Evolutionary conservation across 2,888 invertebrate genomes (phyloP), one percentile per base, ranked within the genome.

Genomic region (Heliconius hortense): DNA sequence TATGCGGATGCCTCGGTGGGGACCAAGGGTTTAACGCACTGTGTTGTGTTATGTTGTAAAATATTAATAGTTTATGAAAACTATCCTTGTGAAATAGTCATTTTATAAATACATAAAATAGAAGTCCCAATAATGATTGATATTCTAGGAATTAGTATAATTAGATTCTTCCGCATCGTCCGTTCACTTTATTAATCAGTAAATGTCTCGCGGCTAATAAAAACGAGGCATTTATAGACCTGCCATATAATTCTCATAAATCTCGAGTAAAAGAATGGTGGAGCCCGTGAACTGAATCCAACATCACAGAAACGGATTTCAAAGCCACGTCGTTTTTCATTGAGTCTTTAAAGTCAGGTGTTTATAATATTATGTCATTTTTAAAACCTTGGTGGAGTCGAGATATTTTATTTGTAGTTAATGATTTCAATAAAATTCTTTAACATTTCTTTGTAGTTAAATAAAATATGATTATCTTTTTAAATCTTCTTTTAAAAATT

Each of bases 171-270:
- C 92, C 90, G 90, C 90, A 85, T 92, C 88, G 66, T 86, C 86
- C 86, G 84, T 88, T 89, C 89, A 91, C 91, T 93, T 91, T 92
- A 92, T 92, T 90, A 91, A 93, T 91, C 91, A 90, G 88, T 91
- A 89, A 93, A 91, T 87, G 91, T 92, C 92, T 89, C 88, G 87
- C 88, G 86, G 88, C 88, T 87, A 88, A 90, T 93, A 93, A 92
- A 93, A 92, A 85, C 84, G 84, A 84, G 89, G 88, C 92, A 86
- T 92, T 93, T 92, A 93, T 93, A 91, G 91, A 90, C 89, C 86
- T 83, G 85, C 86, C 87, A 89, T 90, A 89, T 90, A 90, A 89
- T 90, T 88, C 84, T 84, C 89, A 92, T 92, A 92, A 92, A 93
- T 93, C 87, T 86, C 81, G 83, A 78, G 85, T 84, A 85, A 89